These are phyloP conservation scores for Temnothorax ravouxi DNA, from an alignment of 2,888 invertebrate genomes.

Conservation along the genomic window DNA sequence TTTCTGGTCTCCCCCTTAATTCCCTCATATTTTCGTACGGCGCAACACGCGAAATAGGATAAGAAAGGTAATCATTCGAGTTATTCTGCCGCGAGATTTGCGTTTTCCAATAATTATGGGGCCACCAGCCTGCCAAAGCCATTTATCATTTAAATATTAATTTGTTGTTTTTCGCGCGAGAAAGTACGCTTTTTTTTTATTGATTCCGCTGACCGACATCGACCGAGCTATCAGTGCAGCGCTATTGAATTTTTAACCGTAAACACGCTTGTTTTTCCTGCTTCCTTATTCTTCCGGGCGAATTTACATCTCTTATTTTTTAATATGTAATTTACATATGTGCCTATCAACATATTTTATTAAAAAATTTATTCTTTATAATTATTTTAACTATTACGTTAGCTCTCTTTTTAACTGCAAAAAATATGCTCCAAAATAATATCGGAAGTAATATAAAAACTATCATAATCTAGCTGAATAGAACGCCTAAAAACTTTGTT, in stretches of 20 bases:
- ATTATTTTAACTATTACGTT: conserved; percentile 15
- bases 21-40: neutral
- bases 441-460: neutral
- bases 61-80: conserved; percentile 14
- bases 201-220: conserved; percentile 5
- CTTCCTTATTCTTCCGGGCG: neutral
- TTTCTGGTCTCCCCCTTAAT: neutral
- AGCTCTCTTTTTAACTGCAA: neutral
- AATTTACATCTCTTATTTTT: conserved; percentile 7
- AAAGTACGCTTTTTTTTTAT: conserved; percentile 33
- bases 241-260: conserved; percentile 31
- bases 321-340: conserved; percentile 37
- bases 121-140: neutral
- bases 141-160: conserved; percentile 52
- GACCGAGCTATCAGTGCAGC: neutral
- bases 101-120: conserved; percentile 31
- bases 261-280: conserved; percentile 36
- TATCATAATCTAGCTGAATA: neutral
- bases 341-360: conserved; percentile 21
- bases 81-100: conserved; percentile 6
- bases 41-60: conserved; percentile 8
- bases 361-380: conserved; percentile 10
- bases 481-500: neutral
- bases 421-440: neutral
- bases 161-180: neutral